Evolutionary conservation across 2,797 vertebrate species (phyloP), one percentile per base, ranked within the genome.

Genomic region (Erithacus rubecula): DNA sequence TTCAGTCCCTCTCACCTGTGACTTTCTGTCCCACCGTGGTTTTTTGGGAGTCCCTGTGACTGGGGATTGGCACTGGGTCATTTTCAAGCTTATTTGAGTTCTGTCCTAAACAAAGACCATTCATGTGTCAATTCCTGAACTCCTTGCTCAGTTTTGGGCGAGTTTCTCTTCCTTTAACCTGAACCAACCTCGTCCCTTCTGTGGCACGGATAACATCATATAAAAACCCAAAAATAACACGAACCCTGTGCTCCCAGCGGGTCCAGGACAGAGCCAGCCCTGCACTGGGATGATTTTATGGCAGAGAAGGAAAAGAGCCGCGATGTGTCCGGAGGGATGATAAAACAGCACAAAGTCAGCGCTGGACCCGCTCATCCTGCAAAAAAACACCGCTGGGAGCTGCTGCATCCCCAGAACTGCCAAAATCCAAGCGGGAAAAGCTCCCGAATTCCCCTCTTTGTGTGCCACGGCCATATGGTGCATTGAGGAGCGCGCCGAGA

Each of bases 371-470:
- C 24, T 60, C 82, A 6, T 5, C 58, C 58, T 0, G 6, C 37
- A 49, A 46, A 72, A 72, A 68, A 3, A 30, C 36, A 26, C 11
- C 62, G 0, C 49, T 27, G 15, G 0, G 6, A 78, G 36, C 36
- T 41, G 41, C 41, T 41, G 41, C 41, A 16, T 41, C n/a, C 58
- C 34, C 9, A 8, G 52, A 41, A 41, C 55, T 30, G 20, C 3
- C 1, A 12, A 17, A 10, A 44, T 18, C 20, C 37, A 1, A 1
- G 4, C 0, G 43, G 0, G 8, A 20, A 4, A 16, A 72, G 53
- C 46, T 30, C 13, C 41, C 41, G 6, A 47, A 65, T 19, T 18
- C n/a, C 69, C 69, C 53, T 71, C 52, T 47, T 39, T 34, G 59
- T n/a, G 30, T 6, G 19, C 24, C 29, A 0, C 0, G 32, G 47